Base-by-base conservation (phyloP, 2,113 vertebrate species). In the Haemorhous mexicanus region DNA sequence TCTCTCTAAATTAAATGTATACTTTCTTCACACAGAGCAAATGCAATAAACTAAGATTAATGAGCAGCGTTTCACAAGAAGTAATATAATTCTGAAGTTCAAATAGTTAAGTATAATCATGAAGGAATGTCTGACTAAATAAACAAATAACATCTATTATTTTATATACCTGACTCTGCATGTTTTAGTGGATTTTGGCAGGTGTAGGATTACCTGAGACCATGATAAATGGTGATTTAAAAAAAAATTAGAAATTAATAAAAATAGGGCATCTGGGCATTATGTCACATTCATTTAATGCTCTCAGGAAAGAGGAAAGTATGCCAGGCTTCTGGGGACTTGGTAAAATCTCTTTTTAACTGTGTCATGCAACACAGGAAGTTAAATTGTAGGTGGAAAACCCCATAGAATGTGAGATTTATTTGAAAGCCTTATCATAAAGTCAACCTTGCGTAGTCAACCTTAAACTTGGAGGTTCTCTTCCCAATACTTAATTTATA, bases 41-140 rank as follows among this genome's bases (percentile, higher is more conserved):
- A 93, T 56, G 43, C 10, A 90, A 52, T 16, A 61, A 59, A 8
- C 4, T 63, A 12, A 91, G 85, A 84, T 43, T 95, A 94, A 96
- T n/a, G 49, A 86, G 43, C 24, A 84, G 39, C 33, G 91, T 95
- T 96, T 94, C 87, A 79, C 73, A 72, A 73, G 35, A 90, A 88
- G 66, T 91, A 95, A 93, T 92, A 68, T 41, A 85, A 79, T 92
- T 84, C 41, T 12, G 6, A 80, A 59, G 19, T 61, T 94, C 58
- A 78, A 94, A 70, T 32, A 19, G 89, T 86, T 92, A 95, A 89
- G 66, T 84, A 90, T 81, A 95, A 96, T 95, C 73, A 81, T 78
- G 77, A 85, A 89, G 59, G 58, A 92, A 95, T 89, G 89, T 66
- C 49, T 95, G 59, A 92, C 78, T 62, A 94, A 94, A 89, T 73